Base-by-base conservation (phyloP, 2,113 vertebrate genomes). In the Chlorocebus sabaeus region DNA sequence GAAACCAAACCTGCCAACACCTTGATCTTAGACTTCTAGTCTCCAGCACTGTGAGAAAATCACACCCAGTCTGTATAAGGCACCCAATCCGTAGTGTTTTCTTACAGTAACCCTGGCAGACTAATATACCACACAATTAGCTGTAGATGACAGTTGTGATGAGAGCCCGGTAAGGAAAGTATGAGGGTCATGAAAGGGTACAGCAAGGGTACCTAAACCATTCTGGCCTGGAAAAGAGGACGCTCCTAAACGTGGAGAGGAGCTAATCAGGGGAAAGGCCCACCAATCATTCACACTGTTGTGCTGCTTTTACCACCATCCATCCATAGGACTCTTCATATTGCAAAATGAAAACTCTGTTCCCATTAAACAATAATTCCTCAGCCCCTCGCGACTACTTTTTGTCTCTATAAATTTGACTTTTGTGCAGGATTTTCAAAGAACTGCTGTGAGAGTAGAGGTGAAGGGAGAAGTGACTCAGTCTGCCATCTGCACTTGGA, bases 391-490 rank as follows among this genome's bases (percentile, higher is more conserved):
- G 23, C 1, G 68, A 61, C 16, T 75, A 6, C 38, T 52, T 67
- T 81, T 55, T 90, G 9, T 57, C 45, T 91, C n/a, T n/a, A 2
- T 79, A 52, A 97, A 50, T 84, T 92, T 87, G 59, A 89, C 35
- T 89, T 59, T 30, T 80, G 14, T 76, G 91, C 12, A 78, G 96
- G 79, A 67, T 92, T 96, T 82, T 92, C 38, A 97, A 90, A 68
- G 68, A 75, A 57, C 13, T 79, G 32, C 23, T 61, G 5, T 59
- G 89, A 76, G 68, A 93, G 52, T 23, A 92, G 73, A 89, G 30
- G 4, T 80, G 73, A 95, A 83, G 52, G 68, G 95, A 80, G 45
- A 73, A 92, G 52, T 73, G 25, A 85, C 61, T 72, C 35, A 38
- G 18, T 75, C 67, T 88, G 5, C 40, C 40, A 25, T 64, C 61